Percentiles rank a stretch among this genome's conserved stretches.
Conservation (phyloP, 2,113 vertebrate genomes). For the Muntiacus reevesi region DNA sequence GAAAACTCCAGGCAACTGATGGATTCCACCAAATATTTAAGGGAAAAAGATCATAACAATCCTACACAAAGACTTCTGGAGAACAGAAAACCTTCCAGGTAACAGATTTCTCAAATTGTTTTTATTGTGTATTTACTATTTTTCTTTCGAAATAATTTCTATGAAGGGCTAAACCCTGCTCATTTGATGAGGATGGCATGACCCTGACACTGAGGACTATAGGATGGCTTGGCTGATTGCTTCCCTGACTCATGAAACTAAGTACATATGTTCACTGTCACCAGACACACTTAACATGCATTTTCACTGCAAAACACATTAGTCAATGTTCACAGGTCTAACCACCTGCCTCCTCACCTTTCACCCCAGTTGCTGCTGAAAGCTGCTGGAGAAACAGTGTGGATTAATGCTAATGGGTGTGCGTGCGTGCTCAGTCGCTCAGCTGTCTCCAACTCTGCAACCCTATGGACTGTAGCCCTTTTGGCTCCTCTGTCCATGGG, state of each 20-base stretch:
- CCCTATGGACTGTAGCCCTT: not conserved
- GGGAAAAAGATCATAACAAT: not conserved
- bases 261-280: not conserved
- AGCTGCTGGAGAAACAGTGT: not conserved
- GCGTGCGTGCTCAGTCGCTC: not conserved
- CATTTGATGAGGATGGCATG: not conserved
- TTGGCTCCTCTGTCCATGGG: not conserved
- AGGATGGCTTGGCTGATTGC: not conserved
- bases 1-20: not conserved
- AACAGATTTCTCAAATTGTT: not conserved
- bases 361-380: not conserved
- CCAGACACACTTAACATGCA: not conserved
- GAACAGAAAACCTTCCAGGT: not conserved
- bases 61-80: not conserved
- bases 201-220: not conserved
- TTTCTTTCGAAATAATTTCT: constrained; percentile 3
- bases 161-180: not conserved
- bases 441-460: not conserved
- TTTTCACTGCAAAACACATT: not conserved
- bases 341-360: not conserved
- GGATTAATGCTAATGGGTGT: not conserved
- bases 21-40: constrained; percentile 8
- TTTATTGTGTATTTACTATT: not conserved
- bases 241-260: not conserved
- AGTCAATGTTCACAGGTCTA: not conserved